Percentiles rank a stretch among this genome's conserved stretches.
phyloP scores from a whole-genome alignment of 2,797 vertebrate species.

The Nyctibius grandis region DNA sequence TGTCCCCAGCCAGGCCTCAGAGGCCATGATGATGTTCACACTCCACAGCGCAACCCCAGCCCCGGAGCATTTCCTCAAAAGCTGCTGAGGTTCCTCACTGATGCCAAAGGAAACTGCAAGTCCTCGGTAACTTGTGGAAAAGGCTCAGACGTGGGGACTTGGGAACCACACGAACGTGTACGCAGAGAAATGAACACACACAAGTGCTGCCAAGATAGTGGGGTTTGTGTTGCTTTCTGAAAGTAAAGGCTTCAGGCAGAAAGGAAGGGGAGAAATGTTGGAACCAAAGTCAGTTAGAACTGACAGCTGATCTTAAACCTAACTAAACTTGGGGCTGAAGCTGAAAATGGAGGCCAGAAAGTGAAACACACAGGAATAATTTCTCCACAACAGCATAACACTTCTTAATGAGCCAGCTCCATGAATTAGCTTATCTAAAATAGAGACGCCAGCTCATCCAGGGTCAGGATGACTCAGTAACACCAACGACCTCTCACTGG shows the following conservation, averaged over 20 bases:
- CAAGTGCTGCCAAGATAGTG: not conserved
- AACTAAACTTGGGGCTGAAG: not conserved
- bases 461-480: not conserved
- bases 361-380: not conserved
- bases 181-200: not conserved
- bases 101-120: not conserved
- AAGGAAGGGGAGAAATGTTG: not conserved
- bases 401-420: not conserved
- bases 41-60: not conserved
- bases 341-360: not conserved
- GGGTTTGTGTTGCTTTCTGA: not conserved
- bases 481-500: not conserved
- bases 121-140: not conserved
- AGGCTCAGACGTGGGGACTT: not conserved
- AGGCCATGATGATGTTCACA: accelerated
- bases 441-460: not conserved
- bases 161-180: not conserved
- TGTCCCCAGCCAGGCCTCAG: not conserved
- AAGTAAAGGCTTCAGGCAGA: not conserved
- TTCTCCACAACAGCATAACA: not conserved
- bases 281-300: not conserved
- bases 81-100: not conserved
- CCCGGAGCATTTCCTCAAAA: not conserved
- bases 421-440: not conserved
- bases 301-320: not conserved